phyloP scores from a whole-genome alignment of 2,113 vertebrate species.

The Pholis gunnellus region DNA sequence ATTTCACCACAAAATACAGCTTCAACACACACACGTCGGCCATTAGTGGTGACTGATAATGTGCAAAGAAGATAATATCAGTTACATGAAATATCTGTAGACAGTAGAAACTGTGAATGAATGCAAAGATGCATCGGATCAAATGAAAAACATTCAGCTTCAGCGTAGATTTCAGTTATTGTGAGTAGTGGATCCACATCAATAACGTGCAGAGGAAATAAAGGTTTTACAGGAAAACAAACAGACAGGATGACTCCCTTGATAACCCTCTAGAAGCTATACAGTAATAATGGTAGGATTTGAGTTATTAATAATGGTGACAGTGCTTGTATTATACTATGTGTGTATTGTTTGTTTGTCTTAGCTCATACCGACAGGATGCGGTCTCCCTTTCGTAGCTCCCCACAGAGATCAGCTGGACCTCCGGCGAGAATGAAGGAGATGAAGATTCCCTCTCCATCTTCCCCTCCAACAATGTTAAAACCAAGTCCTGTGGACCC shows the following conservation, averaged over 20 bases:
- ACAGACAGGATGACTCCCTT: not conserved
- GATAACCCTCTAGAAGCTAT: not conserved
- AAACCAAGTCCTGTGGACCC: slow-evolving; percentile 97
- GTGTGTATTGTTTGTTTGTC: not conserved
- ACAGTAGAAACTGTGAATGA: not conserved
- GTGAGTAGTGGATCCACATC: not conserved
- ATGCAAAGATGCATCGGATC: not conserved
- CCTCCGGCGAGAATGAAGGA: slow-evolving; percentile 98
- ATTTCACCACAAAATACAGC: slow-evolving; percentile 30
- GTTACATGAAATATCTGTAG: not conserved
- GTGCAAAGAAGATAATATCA: not conserved
- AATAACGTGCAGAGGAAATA: not conserved
- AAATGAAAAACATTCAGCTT: not conserved
- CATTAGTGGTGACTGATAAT: not conserved
- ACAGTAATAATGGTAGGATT: not conserved
- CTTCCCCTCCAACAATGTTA: slow-evolving; percentile 98
- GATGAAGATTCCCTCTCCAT: slow-evolving; percentile 98
- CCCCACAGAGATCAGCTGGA: slow-evolving; percentile 96
- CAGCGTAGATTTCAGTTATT: not conserved
- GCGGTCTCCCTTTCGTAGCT: slow-evolving; percentile 96
- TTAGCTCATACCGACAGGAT: slow-evolving; percentile 91
- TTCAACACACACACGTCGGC: slow-evolving; percentile 5
- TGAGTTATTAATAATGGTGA: not conserved
- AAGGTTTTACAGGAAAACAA: not conserved
- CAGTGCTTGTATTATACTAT: not conserved